A percentile compares a stretch with the other conserved stretches of the same genome.
Conservation (phyloP, 2,113 vertebrate species). For the Cinclus mexicanus region DNA sequence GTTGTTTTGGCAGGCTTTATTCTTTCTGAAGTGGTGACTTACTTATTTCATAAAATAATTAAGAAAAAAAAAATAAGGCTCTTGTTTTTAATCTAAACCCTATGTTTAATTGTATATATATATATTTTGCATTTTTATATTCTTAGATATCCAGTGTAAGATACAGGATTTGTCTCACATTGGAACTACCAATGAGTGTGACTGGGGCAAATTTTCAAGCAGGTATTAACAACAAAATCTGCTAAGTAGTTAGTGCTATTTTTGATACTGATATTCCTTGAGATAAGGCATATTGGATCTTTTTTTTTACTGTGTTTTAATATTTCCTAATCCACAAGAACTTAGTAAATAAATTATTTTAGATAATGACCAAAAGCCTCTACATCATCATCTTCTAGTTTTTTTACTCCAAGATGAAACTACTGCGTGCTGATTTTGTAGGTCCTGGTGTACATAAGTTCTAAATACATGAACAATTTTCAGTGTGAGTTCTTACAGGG, state of each 20-base stretch:
- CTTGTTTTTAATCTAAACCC: neutral
- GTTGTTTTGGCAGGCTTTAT: neutral
- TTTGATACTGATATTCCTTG: constrained; percentile 31
- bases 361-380: neutral
- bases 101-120: neutral
- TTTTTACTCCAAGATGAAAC: neutral
- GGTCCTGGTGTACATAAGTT: neutral
- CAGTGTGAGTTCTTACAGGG: neutral
- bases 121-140: neutral
- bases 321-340: neutral
- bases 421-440: neutral
- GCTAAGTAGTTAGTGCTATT: constrained; percentile 10
- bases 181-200: constrained; percentile 47
- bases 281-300: neutral
- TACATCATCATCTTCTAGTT: neutral
- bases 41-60: neutral
- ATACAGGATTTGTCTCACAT: neutral
- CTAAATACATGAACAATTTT: neutral
- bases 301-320: neutral
- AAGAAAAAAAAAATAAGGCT: neutral
- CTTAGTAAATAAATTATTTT: neutral
- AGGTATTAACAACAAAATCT: constrained; percentile 8
- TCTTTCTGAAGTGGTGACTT: neutral
- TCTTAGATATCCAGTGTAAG: constrained; percentile 17
- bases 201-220: constrained; percentile 38